Percentiles rank a stretch among this genome's conserved stretches.
These are phyloP conservation scores for Felis chaus DNA, from an alignment of 2,113 vertebrate species.

Conservation along the genomic window DNA sequence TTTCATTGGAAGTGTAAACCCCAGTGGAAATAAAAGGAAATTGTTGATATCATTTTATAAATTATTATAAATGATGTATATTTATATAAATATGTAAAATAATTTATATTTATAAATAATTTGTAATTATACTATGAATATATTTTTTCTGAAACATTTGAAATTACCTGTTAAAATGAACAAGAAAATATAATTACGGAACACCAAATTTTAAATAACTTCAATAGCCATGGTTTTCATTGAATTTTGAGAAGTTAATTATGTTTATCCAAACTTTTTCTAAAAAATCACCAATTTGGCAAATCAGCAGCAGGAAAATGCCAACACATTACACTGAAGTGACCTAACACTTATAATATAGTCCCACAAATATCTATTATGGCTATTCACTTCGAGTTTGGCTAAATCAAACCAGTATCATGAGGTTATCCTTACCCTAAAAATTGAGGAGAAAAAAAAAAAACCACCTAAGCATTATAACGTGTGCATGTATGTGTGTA, in stretches of 20 bases:
- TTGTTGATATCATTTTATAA: not conserved
- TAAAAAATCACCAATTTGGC: not conserved
- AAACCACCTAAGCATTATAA: not conserved
- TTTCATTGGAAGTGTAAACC: not conserved
- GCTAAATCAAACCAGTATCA: not conserved
- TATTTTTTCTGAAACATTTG: not conserved
- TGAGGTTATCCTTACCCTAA: not conserved
- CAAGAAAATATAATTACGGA: not conserved
- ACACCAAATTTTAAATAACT: not conserved
- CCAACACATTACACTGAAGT: not conserved
- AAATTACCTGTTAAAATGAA: not conserved
- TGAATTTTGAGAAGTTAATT: slow-evolving; percentile 9
- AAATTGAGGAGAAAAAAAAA: not conserved
- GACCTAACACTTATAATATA: not conserved
- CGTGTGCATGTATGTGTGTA: not conserved
- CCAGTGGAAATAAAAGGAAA: not conserved
- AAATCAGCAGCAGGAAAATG: not conserved
- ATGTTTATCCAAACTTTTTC: not conserved
- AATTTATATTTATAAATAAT: too few relatives aligned
- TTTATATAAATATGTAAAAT: too few relatives aligned
- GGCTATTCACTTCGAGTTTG: not conserved
- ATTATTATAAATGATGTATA: not conserved
- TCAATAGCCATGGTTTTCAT: not conserved
- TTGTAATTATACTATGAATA: too few relatives aligned
- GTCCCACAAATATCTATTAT: not conserved